phyloP scores from a whole-genome alignment of 2,888 invertebrate species.

The Erebia epiphron region DNA sequence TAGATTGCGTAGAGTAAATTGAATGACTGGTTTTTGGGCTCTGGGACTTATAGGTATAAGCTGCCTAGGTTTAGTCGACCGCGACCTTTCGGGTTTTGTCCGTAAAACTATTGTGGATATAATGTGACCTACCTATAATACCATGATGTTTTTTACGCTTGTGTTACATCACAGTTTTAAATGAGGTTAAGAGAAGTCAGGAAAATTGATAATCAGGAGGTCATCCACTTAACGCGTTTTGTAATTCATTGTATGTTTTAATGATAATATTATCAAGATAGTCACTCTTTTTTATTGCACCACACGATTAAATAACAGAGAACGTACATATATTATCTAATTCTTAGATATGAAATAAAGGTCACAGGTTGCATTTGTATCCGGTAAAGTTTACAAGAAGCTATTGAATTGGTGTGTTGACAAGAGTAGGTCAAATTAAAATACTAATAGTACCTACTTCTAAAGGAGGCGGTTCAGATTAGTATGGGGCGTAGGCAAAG shows the following conservation, averaged over 20 bases:
- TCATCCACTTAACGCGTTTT: background rate
- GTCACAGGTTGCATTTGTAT: conserved; percentile 14
- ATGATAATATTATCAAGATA: background rate
- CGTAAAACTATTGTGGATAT: no score
- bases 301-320: conserved; percentile 11
- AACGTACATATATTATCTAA: background rate
- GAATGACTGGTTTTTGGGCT: no score
- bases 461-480: no score
- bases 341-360: conserved; percentile 11
- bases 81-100: no score
- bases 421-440: conserved; percentile 13
- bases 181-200: background rate
- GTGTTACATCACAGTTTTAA: no score
- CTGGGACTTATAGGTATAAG: no score
- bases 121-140: no score
- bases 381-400: conserved; percentile 12
- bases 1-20: no score
- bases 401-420: conserved; percentile 16
- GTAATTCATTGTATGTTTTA: background rate
- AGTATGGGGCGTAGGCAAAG: no score
- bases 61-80: no score
- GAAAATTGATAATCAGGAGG: background rate
- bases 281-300: conserved; percentile 2
- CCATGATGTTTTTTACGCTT: no score
- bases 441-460: no score